A percentile compares a stretch with the other conserved stretches of the same genome.
phyloP scores from a whole-genome alignment of 2,113 vertebrate genomes.

The Calyptommatus sinebrachiatus region DNA sequence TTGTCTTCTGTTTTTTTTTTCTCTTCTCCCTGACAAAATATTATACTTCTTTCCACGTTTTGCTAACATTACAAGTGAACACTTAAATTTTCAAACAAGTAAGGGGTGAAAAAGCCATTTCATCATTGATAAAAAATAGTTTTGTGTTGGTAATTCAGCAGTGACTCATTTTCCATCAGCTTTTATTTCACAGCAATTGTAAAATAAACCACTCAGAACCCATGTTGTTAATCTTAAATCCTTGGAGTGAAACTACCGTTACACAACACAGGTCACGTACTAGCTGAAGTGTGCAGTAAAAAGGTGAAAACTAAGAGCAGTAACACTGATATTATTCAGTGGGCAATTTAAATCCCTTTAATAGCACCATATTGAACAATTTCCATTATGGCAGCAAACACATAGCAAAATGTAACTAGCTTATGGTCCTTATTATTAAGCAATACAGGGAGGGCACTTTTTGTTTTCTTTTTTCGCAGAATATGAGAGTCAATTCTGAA shows the following conservation, averaged over 20 bases:
- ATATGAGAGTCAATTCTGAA: not conserved
- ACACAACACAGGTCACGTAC: conserved; percentile 67
- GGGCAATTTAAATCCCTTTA: conserved; percentile 52
- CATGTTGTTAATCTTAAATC: conserved; percentile 71
- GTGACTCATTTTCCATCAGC: conserved; percentile 71
- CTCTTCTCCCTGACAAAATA: not conserved
- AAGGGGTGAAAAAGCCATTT: conserved; percentile 38
- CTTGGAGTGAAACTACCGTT: conserved; percentile 68
- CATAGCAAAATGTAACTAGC: not conserved
- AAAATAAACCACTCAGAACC: conserved; percentile 73
- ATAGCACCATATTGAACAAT: not conserved
- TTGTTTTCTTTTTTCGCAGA: too few relatives aligned
- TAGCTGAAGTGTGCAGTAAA: conserved; percentile 69
- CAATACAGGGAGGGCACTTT: not conserved
- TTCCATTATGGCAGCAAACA: not conserved
- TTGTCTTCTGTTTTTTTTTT: not conserved
- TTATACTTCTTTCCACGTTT: conserved; percentile 11
- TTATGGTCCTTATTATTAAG: not conserved
- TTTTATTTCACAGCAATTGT: conserved; percentile 75
- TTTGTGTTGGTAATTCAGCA: conserved; percentile 71
- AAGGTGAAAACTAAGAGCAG: conserved; percentile 70
- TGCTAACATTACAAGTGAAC: conserved; percentile 28
- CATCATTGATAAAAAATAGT: conserved; percentile 60
- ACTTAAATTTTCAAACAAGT: conserved; percentile 11
- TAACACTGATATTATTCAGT: conserved; percentile 57